Evolutionary conservation across 2,888 invertebrate genomes (phyloP), one percentile per base, ranked within the genome.

Genomic region (Meloe dianella): DNA sequence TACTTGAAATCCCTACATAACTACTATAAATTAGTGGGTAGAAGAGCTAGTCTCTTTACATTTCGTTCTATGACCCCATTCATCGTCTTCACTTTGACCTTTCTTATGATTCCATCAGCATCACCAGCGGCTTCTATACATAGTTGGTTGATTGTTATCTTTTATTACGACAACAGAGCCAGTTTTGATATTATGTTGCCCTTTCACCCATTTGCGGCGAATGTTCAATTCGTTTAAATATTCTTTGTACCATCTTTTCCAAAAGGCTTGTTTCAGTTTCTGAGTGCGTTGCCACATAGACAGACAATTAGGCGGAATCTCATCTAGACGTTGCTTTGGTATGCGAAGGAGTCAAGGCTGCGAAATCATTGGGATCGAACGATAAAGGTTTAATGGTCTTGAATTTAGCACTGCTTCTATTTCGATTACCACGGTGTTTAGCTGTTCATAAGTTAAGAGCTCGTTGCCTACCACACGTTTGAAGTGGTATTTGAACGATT

Each of bases 401-500:
- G 78, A 81, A 68, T 81, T 82, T 27, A 81, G 64, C 38, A 76
- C 68, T 1, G 77, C 73, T 66, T 82, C 79, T 38, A 82, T 77
- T 64, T 79, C 78, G 51, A 59, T 69, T 4, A 79, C 24, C 9
- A 80, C 30, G 1, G 80, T 82, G 17, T 63, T 30, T 57, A 79
- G 70, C 57, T 81, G 77, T 65, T 81, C 79, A 61, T 68, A 78
- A 2, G 74, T 80, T 7, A 80, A 61, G 2, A 63, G 61, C 5
- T 64, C 29, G 32, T 71, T 70, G 0, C 77, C 77, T 9, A 77
- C 56, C 2, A 78, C 67, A 29, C 77, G 70, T 27, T 68, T 69
- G 24, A 81, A 61, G 70, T 80, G 80, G 65, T 61, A 67, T 71
- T 83, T 82, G 2, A 74, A 65, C 0, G 75, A 74, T 57, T 77